phyloP scores from a whole-genome alignment of 2,888 invertebrate species.

The Candidula unifasciata region DNA sequence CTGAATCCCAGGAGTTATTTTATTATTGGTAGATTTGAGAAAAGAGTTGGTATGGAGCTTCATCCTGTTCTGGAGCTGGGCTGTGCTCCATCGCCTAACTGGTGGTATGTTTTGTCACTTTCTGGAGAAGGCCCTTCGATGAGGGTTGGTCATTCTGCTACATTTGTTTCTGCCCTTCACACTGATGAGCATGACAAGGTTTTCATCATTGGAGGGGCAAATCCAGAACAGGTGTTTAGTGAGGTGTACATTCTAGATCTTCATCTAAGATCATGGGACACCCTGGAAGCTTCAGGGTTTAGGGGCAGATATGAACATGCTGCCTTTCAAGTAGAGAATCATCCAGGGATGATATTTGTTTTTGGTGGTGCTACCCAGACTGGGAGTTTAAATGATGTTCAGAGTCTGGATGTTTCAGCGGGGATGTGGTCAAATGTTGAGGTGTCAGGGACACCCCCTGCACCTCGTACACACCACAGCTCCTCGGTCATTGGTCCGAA shows the following conservation, averaged over 20 bases:
- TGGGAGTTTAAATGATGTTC: constrained; percentile 75
- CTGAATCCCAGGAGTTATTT: no score
- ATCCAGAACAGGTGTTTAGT: constrained; percentile 75
- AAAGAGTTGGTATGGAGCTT: constrained; percentile 69
- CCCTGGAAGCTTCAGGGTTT: constrained; percentile 69
- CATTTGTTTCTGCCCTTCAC: constrained; percentile 64
- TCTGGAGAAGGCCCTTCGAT: constrained; percentile 75
- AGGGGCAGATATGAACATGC: constrained; percentile 77
- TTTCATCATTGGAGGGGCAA: constrained; percentile 77
- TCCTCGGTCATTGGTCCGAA: constrained; percentile 67
- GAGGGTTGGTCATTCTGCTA: constrained; percentile 76
- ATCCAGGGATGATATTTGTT: constrained; percentile 71
- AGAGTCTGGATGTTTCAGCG: constrained; percentile 68
- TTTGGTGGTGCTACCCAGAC: constrained; percentile 77
- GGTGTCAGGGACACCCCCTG: constrained; percentile 63
- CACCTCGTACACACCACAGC: constrained; percentile 75
- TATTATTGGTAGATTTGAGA: no score
- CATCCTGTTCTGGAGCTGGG: constrained; percentile 74
- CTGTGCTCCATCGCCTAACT: constrained; percentile 67
- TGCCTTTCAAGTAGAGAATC: constrained; percentile 66
- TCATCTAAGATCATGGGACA: constrained; percentile 74
- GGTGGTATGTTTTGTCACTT: constrained; percentile 76
- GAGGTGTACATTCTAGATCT: constrained; percentile 75
- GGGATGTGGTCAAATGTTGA: constrained; percentile 68
- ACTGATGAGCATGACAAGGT: constrained; percentile 69